Conservation (phyloP, 2,797 vertebrate species). For the Mus minutoides region DNA sequence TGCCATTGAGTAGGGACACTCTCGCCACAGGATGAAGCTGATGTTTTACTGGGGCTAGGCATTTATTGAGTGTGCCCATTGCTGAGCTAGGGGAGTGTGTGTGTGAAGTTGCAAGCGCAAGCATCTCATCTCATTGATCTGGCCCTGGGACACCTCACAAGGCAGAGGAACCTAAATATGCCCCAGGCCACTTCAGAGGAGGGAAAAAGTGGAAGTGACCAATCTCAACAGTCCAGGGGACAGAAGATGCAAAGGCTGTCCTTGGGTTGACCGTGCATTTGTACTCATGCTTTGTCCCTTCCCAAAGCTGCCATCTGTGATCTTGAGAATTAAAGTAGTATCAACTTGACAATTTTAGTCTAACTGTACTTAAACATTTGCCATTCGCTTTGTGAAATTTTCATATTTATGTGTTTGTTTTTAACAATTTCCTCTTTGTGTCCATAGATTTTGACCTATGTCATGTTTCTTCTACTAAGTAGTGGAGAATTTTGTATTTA, state of each 20-base stretch:
- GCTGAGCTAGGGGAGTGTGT: not conserved
- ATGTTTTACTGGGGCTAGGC: not conserved
- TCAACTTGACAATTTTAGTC: not conserved
- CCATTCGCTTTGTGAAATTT: not conserved
- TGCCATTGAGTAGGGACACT: not conserved
- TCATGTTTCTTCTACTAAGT: not conserved
- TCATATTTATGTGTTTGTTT: not conserved
- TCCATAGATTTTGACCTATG: not conserved
- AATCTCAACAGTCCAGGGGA: not conserved
- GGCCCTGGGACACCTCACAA: not conserved
- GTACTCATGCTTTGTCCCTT: not conserved
- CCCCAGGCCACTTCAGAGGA: not conserved
- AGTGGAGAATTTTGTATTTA: not conserved
- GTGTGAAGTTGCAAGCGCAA: not conserved
- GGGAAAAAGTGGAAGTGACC: not conserved
- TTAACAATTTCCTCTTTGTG: not conserved
- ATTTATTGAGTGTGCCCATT: not conserved
- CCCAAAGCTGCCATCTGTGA: not conserved
- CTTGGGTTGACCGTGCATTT: not conserved
- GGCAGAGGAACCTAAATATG: not conserved
- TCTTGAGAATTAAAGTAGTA: constrained; percentile 15
- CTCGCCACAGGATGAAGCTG: not conserved
- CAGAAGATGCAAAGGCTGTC: not conserved
- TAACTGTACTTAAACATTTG: constrained; percentile 11
- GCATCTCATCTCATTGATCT: not conserved